Evolutionary conservation across 2,888 invertebrate species (phyloP).

Genomic region (Drosophila pseudotalamancana): DNA sequence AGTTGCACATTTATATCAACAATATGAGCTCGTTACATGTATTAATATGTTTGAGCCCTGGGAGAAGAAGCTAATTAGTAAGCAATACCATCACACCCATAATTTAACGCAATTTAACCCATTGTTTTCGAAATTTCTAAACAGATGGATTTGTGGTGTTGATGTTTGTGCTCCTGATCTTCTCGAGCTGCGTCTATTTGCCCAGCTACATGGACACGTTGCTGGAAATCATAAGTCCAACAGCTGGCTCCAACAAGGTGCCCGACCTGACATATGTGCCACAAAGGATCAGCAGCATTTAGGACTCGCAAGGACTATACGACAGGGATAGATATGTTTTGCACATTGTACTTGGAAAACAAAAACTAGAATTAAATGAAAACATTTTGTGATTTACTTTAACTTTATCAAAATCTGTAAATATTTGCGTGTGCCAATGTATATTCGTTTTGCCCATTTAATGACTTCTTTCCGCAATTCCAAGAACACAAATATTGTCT

Average conservation of each 20-base stretch:
- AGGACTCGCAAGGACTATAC: conserved; percentile 11
- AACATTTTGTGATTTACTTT: conserved; percentile 68
- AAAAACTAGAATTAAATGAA: conserved; percentile 41
- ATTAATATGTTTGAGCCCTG: conserved; percentile 85
- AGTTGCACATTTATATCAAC: conserved; percentile 80
- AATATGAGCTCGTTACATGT: conserved; percentile 85
- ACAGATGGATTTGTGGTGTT: conserved; percentile 85
- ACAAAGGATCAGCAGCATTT: conserved; percentile 74
- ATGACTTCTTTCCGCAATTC: conserved; percentile 50
- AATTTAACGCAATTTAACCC: background rate
- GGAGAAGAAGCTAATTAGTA: conserved; percentile 85
- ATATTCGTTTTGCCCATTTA: conserved; percentile 53
- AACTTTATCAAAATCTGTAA: conserved; percentile 55
- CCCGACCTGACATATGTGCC: conserved; percentile 55
- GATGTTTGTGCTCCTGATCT: conserved; percentile 85
- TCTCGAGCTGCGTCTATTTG: conserved; percentile 86
- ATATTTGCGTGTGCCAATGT: conserved; percentile 60
- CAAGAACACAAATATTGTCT: conserved; percentile 58
- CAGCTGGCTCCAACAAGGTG: conserved; percentile 38
- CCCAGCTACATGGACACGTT: conserved; percentile 85
- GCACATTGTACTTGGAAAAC: conserved; percentile 37
- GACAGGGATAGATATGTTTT: conserved; percentile 5
- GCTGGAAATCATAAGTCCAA: conserved; percentile 78
- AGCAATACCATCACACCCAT: conserved; percentile 3
- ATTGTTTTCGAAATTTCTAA: background rate